phyloP scores from a whole-genome alignment of 2,888 invertebrate genomes.

The Chrysotoxum bicinctum region DNA sequence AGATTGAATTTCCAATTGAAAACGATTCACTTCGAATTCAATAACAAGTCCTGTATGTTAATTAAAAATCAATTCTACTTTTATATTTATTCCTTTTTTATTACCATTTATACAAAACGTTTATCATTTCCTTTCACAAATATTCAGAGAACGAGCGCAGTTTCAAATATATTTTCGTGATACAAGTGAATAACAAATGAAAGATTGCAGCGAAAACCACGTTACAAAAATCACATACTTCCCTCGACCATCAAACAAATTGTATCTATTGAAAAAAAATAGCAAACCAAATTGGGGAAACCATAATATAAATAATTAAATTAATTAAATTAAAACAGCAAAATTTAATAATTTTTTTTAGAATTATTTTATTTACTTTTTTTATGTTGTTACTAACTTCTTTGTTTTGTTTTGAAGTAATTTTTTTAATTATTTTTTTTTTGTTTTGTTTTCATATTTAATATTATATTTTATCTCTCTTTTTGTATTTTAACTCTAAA shows the following conservation, averaged over 20 bases:
- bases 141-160: neutral
- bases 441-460: conserved; percentile 47
- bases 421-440: conserved; percentile 46
- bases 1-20: too few relatives aligned
- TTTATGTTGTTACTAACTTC: conserved; percentile 68
- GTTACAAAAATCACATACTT: conserved; percentile 4
- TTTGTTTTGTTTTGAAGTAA: conserved; percentile 70
- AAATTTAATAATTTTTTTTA: conserved; percentile 51
- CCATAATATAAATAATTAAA: neutral
- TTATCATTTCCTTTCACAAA: neutral
- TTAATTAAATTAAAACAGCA: conserved; percentile 9
- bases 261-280: neutral
- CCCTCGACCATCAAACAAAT: neutral
- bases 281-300: neutral
- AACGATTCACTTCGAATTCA: neutral
- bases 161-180: neutral
- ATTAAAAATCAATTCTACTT: neutral
- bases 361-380: conserved; percentile 70
- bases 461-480: conserved; percentile 65
- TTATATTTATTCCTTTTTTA: neutral
- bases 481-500: conserved; percentile 68
- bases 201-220: neutral
- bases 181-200: neutral
- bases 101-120: neutral
- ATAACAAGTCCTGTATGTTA: neutral